Evolutionary conservation across 2,113 vertebrate species (phyloP).

Genomic region (Dromiciops gliroides): DNA sequence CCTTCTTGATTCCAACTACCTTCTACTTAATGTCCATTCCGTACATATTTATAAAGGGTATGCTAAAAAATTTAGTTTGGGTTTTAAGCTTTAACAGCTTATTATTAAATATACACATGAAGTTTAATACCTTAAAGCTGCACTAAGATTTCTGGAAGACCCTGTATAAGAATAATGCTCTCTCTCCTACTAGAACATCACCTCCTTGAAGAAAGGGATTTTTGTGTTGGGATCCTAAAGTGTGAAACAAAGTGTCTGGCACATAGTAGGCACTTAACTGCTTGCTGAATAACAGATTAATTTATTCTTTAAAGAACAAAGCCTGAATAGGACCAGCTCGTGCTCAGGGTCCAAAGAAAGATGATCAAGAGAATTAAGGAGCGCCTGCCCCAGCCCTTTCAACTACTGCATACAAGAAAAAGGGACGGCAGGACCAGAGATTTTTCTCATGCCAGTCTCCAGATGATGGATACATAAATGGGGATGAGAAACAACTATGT

Average conservation of each 20-base stretch:
- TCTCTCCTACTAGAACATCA: neutral
- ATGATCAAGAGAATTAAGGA: neutral
- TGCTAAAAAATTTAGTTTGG: neutral
- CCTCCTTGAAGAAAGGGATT: neutral
- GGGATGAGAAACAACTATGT: neutral
- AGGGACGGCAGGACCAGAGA: neutral
- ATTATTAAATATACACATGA: neutral
- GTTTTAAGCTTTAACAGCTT: neutral
- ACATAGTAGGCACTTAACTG: neutral
- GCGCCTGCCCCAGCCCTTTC: neutral
- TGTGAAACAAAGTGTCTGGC: neutral
- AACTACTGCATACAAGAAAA: neutral
- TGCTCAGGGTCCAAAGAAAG: neutral
- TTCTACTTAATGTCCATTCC: neutral
- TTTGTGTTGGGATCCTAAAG: neutral
- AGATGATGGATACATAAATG: neutral
- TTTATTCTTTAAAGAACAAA: neutral
- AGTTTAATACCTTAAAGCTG: neutral
- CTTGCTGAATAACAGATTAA: neutral
- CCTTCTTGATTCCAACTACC: neutral
- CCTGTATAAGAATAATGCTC: neutral
- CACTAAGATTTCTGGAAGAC: neutral
- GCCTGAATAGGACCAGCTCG: neutral
- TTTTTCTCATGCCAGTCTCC: neutral
- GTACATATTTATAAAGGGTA: neutral